Conservation (phyloP, 1,140 invertebrate species). For the Drosophila murphyi region DNA sequence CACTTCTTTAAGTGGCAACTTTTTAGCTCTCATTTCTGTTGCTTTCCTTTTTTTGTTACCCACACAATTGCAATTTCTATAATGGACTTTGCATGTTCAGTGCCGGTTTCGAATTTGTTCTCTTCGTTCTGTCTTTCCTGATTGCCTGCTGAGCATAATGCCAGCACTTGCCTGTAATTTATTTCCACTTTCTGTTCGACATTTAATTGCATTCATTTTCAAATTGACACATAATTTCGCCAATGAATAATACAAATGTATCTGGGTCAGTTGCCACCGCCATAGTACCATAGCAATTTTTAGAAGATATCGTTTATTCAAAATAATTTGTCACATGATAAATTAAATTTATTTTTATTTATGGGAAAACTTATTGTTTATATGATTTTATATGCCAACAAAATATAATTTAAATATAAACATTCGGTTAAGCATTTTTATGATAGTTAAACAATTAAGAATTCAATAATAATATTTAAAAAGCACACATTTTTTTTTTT, state of each 20-base stretch:
- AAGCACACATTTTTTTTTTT: too few species aligned
- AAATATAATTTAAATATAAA: not conserved
- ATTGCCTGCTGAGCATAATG: slow-evolving; percentile 55
- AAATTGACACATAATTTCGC: slow-evolving; percentile 51
- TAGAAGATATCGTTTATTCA: not conserved
- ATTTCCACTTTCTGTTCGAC: slow-evolving; percentile 61
- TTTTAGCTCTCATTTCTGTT: slow-evolving; percentile 35
- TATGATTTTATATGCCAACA: not conserved
- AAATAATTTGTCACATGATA: too few species aligned
- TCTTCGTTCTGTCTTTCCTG: slow-evolving; percentile 14
- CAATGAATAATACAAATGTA: not conserved
- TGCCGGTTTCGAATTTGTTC: slow-evolving; percentile 40
- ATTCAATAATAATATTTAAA: not conserved
- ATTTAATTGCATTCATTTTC: slow-evolving; percentile 52
- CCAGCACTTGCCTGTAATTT: slow-evolving; percentile 61
- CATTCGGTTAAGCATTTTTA: not conserved
- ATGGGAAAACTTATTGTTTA: not conserved
- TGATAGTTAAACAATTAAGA: not conserved
- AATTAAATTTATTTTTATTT: too few species aligned
- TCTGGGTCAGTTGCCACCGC: not conserved
- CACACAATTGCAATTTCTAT: slow-evolving; percentile 67
- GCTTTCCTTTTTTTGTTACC: slow-evolving; percentile 29
- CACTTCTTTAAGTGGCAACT: slow-evolving; percentile 76
- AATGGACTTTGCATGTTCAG: slow-evolving; percentile 78
- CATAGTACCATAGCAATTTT: not conserved